Conservation (phyloP, 2,113 vertebrate species). For the Sinocyclocheilus anophthalmus region DNA sequence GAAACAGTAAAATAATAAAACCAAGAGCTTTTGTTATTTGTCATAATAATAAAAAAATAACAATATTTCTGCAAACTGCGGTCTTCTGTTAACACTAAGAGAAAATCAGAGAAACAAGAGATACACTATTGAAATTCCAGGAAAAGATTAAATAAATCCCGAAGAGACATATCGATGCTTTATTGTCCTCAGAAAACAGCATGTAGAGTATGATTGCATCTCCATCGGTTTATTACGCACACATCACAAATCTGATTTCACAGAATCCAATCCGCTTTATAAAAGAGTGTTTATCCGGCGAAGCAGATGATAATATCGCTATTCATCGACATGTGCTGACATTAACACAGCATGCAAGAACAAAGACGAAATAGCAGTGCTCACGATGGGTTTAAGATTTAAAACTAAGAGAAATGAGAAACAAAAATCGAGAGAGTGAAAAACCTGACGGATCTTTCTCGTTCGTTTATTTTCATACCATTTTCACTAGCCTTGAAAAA, state of each 20-base stretch:
- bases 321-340: not conserved
- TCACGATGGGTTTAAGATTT: not conserved
- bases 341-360: not conserved
- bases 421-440: no score
- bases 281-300: constrained; percentile 79
- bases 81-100: constrained; percentile 58
- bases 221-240: constrained; percentile 78
- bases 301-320: not conserved
- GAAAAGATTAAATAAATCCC: constrained; percentile 85
- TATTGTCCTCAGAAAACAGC: constrained; percentile 72
- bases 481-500: not conserved
- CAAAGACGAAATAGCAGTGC: not conserved
- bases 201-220: constrained; percentile 4
- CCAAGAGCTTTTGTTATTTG: not conserved
- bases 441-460: no score
- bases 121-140: constrained; percentile 85
- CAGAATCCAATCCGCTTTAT: constrained; percentile 80
- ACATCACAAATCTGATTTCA: constrained; percentile 81
- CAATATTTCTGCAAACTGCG: not conserved
- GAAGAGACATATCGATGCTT: constrained; percentile 58
- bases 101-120: constrained; percentile 79
- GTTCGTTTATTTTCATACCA: not conserved
- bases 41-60: not conserved
- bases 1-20: not conserved
- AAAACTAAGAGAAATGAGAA: not conserved